Evolutionary conservation across 2,888 invertebrate species (phyloP).

Genomic region (Apamea anceps): DNA sequence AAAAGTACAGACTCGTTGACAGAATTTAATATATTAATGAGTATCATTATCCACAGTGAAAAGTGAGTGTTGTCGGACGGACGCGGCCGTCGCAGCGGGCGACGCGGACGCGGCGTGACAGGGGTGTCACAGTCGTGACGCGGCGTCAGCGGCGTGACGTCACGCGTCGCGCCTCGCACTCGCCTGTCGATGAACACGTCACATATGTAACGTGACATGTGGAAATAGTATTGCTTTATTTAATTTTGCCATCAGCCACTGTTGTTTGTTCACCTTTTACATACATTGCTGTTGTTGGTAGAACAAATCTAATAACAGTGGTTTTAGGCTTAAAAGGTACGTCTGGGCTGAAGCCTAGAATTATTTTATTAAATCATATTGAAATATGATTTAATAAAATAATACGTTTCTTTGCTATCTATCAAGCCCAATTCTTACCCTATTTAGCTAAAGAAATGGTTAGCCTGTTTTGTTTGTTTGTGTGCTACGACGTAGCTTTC

Average conservation of each 20-base stretch:
- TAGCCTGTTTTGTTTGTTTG: not conserved
- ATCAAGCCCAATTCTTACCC: not conserved
- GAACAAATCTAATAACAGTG: not conserved
- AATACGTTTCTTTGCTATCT: not conserved
- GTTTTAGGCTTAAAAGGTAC: not conserved
- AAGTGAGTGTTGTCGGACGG: constrained; percentile 32
- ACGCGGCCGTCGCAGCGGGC: constrained; percentile 26
- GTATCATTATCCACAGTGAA: constrained; percentile 19
- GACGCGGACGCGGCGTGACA: constrained; percentile 56
- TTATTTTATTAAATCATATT: too few relatives aligned
- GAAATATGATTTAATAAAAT: not conserved
- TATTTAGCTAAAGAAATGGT: not conserved
- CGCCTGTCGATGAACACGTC: constrained; percentile 80
- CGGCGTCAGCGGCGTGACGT: constrained; percentile 52
- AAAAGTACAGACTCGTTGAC: constrained; percentile 6
- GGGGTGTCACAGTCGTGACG: constrained; percentile 50
- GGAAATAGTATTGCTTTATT: constrained; percentile 87
- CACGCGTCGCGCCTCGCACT: constrained; percentile 58
- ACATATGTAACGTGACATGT: constrained; percentile 78
- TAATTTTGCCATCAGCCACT: constrained; percentile 76
- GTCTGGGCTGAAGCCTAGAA: not conserved
- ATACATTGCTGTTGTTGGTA: constrained; percentile 15
- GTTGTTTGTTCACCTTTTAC: constrained; percentile 63
- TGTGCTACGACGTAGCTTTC: constrained; percentile 27
- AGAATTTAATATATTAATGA: constrained; percentile 19